These are phyloP conservation scores for Argynnis bischoffii DNA, from an alignment of 2,888 invertebrate genomes.

Conservation along the genomic window DNA sequence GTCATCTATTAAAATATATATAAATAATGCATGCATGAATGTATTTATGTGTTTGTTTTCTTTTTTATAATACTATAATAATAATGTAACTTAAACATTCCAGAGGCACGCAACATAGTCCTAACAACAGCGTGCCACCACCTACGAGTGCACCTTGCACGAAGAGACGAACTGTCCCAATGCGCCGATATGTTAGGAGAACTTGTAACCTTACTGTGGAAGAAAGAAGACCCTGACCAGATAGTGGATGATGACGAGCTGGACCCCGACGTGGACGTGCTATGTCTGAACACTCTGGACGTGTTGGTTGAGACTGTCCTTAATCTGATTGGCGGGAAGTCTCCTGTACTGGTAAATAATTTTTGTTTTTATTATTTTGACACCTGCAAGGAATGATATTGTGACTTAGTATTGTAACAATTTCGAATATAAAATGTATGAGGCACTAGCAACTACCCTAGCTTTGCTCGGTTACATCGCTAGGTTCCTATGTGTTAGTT, in stretches of 20 bases:
- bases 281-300: conserved; percentile 90
- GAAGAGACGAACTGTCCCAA: conserved; percentile 90
- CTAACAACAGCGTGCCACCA: conserved; percentile 93
- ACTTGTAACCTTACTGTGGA: conserved; percentile 85
- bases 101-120: conserved; percentile 92
- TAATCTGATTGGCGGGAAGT: conserved; percentile 89
- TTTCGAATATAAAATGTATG: too few species aligned
- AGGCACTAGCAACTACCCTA: too few species aligned
- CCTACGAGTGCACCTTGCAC: conserved; percentile 90
- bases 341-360: conserved; percentile 83
- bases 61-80: too few species aligned
- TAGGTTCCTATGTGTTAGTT: too few species aligned
- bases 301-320: conserved; percentile 93
- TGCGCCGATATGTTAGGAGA: conserved; percentile 95
- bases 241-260: conserved; percentile 67
- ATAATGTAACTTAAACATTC: conserved; percentile 18
- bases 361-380: neutral
- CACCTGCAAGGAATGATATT: too few species aligned
- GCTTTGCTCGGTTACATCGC: too few species aligned
- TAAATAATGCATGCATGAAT: too few species aligned
- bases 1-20: too few species aligned
- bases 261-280: conserved; percentile 90
- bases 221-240: conserved; percentile 71
- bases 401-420: too few species aligned
- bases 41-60: too few species aligned